phyloP scores from a whole-genome alignment of 2,888 invertebrate genomes.

The Heliconius hortense region DNA sequence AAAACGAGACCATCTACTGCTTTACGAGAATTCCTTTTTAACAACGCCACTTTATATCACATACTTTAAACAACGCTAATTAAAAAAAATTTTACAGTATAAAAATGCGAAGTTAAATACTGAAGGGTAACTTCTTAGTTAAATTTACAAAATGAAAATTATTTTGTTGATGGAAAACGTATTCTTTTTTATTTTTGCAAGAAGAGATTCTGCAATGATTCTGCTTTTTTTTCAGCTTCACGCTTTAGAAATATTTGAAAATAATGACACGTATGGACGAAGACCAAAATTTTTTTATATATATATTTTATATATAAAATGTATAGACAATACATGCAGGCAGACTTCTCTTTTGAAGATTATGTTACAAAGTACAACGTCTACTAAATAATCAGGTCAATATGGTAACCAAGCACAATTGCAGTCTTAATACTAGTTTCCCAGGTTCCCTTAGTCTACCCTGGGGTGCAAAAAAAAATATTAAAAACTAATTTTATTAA shows the following conservation, averaged over 20 bases:
- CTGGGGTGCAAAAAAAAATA: no score
- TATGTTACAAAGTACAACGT: no score
- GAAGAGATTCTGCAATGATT: background rate
- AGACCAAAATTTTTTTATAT: no score
- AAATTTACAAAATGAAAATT: background rate
- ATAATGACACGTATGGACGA: no score
- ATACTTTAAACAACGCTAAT: conserved; percentile 1
- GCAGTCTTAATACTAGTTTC: background rate
- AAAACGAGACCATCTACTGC: background rate
- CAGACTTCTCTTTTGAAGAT: no score
- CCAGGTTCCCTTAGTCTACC: no score
- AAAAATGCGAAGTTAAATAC: background rate
- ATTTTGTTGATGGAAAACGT: background rate
- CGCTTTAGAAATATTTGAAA: no score
- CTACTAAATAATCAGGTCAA: background rate
- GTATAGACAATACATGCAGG: no score
- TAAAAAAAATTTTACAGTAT: background rate
- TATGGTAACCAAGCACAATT: background rate
- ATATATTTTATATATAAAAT: no score
- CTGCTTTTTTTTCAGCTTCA: no score
- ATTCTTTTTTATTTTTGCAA: background rate
- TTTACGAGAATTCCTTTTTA: conserved; percentile 11
- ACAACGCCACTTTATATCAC: conserved; percentile 9
- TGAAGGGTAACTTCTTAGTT: background rate
- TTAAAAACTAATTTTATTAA: background rate